Conservation (phyloP, 2,113 vertebrate species). For the Theristicus caerulescens region DNA sequence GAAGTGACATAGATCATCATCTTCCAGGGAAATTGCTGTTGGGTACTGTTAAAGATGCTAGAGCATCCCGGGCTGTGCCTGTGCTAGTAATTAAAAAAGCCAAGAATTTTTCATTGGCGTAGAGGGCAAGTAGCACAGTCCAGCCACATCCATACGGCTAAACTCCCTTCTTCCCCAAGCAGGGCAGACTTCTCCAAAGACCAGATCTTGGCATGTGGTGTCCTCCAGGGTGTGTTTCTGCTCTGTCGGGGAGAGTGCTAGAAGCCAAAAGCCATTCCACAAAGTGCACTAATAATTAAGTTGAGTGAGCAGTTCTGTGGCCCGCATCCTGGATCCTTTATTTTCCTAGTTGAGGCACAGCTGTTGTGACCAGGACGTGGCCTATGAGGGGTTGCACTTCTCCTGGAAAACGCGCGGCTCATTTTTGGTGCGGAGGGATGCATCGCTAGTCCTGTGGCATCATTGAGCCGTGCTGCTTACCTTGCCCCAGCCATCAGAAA, state of each 20-base stretch:
- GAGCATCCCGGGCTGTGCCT: background rate
- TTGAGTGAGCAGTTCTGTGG: background rate
- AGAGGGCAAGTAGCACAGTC: background rate
- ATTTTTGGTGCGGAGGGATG: background rate
- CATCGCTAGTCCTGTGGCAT: background rate
- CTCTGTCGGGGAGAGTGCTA: background rate
- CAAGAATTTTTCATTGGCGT: background rate
- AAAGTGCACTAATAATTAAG: background rate
- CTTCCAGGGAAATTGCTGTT: background rate
- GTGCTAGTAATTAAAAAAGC: background rate
- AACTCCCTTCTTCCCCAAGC: background rate
- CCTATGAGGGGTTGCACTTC: background rate
- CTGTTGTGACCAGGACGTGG: background rate
- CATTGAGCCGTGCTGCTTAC: rapidly evolving
- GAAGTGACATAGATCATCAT: background rate
- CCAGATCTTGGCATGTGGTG: background rate
- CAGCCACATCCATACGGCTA: background rate
- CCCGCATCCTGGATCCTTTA: background rate
- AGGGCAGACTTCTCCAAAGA: background rate
- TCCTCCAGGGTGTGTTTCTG: background rate
- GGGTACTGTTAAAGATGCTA: background rate
- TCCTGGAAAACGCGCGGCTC: background rate
- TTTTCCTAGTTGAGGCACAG: rapidly evolving
- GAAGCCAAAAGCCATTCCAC: background rate
- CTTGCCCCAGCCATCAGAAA: background rate